Conservation (phyloP, 2,113 vertebrate genomes). For the Chlamydotis undulata region DNA sequence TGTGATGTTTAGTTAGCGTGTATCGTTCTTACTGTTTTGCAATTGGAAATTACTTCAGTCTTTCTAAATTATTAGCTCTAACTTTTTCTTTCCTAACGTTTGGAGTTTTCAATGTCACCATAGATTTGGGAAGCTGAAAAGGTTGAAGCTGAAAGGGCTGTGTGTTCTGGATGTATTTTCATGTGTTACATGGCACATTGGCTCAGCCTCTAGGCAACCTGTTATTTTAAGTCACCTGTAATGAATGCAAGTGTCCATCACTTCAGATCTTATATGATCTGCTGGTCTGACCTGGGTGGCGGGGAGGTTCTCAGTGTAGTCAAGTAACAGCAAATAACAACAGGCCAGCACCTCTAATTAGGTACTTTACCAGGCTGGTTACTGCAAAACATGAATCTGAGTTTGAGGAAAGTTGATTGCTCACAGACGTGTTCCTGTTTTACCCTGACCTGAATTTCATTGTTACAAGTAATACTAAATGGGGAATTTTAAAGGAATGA, state of each 20-base stretch:
- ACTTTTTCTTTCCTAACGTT: neutral
- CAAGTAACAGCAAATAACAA: neutral
- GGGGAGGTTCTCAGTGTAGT: neutral
- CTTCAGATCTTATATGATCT: neutral
- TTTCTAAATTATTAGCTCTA: neutral
- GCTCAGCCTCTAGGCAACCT: neutral
- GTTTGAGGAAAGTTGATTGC: neutral
- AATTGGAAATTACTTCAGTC: neutral
- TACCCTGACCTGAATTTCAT: neutral
- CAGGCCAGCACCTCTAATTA: neutral
- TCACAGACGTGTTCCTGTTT: neutral
- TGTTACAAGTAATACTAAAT: neutral
- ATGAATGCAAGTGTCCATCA: neutral
- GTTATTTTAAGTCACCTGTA: neutral
- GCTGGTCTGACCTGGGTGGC: neutral
- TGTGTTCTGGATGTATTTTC: neutral
- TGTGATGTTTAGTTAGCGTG: rapidly evolving
- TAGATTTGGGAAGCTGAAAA: neutral
- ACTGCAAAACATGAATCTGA: neutral
- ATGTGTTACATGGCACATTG: neutral
- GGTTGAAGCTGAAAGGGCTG: neutral
- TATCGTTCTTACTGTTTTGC: neutral
- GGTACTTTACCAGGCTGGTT: neutral
- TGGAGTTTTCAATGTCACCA: neutral
- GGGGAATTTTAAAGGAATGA: neutral